A percentile compares a stretch with the other conserved stretches of the same genome.
Evolutionary conservation across 2,113 vertebrate species (phyloP).

Genomic region (Onychorhynchus coronatus): DNA sequence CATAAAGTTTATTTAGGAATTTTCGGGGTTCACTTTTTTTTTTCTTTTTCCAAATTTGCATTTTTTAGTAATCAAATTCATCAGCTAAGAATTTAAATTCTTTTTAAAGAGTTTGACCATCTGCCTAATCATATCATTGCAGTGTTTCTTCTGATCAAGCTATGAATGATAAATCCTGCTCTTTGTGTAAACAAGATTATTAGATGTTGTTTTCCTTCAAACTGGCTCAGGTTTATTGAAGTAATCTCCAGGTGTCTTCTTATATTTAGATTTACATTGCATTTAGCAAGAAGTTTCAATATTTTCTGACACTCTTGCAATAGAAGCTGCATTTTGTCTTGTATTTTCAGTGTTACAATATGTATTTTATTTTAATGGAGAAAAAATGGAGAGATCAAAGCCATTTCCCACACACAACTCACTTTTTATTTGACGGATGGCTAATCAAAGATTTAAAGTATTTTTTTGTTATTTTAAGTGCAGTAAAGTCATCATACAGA

Average conservation of each 20-base stretch:
- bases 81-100: neutral
- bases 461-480: neutral
- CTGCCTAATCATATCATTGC: neutral
- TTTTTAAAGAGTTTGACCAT: neutral
- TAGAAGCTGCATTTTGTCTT: neutral
- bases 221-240: neutral
- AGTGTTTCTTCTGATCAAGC: neutral
- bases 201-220: neutral
- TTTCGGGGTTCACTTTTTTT: neutral
- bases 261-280: neutral
- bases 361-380: neutral
- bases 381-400: neutral
- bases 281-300: neutral
- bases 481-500: neutral
- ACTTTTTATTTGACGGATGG: neutral
- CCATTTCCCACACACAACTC: neutral
- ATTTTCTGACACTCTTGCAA: neutral
- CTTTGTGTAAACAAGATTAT: neutral
- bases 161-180: neutral
- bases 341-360: neutral
- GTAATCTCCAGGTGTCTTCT: neutral
- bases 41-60: neutral
- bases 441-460: neutral
- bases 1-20: neutral
- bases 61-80: neutral